phyloP scores from a whole-genome alignment of 2,113 vertebrate species.

The Rhabdornis inornatus region DNA sequence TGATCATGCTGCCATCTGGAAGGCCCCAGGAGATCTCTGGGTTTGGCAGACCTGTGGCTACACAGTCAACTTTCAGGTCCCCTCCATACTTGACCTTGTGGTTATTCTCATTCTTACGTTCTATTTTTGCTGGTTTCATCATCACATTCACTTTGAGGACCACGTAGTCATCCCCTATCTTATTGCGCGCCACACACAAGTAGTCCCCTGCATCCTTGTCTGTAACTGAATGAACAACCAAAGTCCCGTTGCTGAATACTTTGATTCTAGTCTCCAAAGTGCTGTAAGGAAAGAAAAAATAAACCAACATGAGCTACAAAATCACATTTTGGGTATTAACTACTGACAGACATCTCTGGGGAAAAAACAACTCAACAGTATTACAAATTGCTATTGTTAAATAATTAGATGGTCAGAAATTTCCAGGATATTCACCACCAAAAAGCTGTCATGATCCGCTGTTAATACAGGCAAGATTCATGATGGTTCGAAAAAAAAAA shows the following conservation, averaged over 20 bases:
- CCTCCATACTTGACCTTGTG: slow-evolving; percentile 81
- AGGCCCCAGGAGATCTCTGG: slow-evolving; percentile 90
- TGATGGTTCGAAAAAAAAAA: no score
- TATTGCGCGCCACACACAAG: slow-evolving; percentile 87
- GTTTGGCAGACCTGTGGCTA: slow-evolving; percentile 87
- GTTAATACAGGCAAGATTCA: no score
- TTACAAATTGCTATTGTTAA: not conserved
- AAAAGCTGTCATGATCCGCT: no score
- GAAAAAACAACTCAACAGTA: not conserved
- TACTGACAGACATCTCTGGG: not conserved
- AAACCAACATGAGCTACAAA: not conserved
- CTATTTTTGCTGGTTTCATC: slow-evolving; percentile 87
- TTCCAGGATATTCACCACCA: not conserved
- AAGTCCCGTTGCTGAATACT: slow-evolving; percentile 83
- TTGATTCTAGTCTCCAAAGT: slow-evolving; percentile 84
- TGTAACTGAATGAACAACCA: slow-evolving; percentile 80
- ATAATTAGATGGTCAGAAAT: not conserved
- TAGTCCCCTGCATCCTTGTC: slow-evolving; percentile 88
- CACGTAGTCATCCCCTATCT: slow-evolving; percentile 84
- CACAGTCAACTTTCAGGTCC: slow-evolving; percentile 87
- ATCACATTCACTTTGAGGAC: slow-evolving; percentile 81
- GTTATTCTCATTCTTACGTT: slow-evolving; percentile 74
- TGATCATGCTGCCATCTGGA: slow-evolving; percentile 89
- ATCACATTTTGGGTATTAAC: not conserved
- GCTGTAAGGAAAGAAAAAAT: not conserved